Percentiles rank a stretch among this genome's conserved stretches.
Evolutionary conservation across 2,797 vertebrate genomes (phyloP).

Genomic region (Acipenser ruthenus): DNA sequence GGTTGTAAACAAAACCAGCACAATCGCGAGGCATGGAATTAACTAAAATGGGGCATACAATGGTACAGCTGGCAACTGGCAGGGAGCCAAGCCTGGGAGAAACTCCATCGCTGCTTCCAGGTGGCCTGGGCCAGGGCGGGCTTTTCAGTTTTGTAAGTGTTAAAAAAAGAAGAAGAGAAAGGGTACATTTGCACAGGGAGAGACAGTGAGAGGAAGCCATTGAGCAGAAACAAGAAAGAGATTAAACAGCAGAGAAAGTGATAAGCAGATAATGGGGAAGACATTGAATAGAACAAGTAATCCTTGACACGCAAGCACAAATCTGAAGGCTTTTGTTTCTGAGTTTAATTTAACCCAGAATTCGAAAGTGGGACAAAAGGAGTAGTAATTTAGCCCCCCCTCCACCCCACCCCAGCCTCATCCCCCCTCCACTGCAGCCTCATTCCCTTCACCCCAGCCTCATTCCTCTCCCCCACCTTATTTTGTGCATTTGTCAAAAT

Average conservation of each 20-base stretch:
- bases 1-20: conserved; percentile 72
- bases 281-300: conserved; percentile 77
- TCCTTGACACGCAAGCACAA: conserved; percentile 62
- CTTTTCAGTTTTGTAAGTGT: conserved; percentile 85
- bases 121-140: conserved; percentile 71
- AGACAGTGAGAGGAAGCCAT: conserved; percentile 78
- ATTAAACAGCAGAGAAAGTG: conserved; percentile 82
- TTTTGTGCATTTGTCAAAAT: conserved; percentile 30
- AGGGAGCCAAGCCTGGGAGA: conserved; percentile 67
- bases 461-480: conserved; percentile 36
- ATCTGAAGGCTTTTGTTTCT: conserved; percentile 77
- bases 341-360: conserved; percentile 66
- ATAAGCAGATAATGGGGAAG: conserved; percentile 78
- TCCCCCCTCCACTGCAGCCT: background rate
- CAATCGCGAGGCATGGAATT: conserved; percentile 75
- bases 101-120: conserved; percentile 74
- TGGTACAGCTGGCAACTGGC: conserved; percentile 87
- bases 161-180: conserved; percentile 63
- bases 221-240: conserved; percentile 78
- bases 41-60: conserved; percentile 76
- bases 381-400: conserved; percentile 35
- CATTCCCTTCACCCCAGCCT: background rate
- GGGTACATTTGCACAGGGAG: conserved; percentile 61
- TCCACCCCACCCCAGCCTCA: background rate
- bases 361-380: conserved; percentile 56